Percentiles rank a stretch among this genome's conserved stretches.
phyloP scores from a whole-genome alignment of 2,888 invertebrate species.

The Oscheius sp. region DNA sequence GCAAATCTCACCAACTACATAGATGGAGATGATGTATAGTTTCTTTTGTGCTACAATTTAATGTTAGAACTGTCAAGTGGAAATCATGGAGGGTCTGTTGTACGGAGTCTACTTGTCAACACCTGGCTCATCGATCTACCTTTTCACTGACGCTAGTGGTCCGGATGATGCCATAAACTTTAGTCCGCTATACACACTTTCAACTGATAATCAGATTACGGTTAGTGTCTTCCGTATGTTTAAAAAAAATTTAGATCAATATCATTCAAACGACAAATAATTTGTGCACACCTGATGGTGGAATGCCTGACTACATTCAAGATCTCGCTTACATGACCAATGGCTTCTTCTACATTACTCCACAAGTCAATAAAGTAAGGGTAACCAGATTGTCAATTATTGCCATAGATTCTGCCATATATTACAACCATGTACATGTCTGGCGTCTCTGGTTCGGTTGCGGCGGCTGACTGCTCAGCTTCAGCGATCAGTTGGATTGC shows the following conservation, averaged over 20 bases:
- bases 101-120: slow-evolving; percentile 40
- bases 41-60: not conserved
- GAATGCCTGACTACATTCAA: slow-evolving; percentile 35
- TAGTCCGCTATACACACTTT: slow-evolving; percentile 34
- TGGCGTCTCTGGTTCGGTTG: slow-evolving; percentile 42
- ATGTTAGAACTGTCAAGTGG: slow-evolving; percentile 45
- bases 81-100: slow-evolving; percentile 47
- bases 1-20: slow-evolving; percentile 35
- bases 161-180: slow-evolving; percentile 28
- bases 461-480: slow-evolving; percentile 39
- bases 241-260: slow-evolving; percentile 10
- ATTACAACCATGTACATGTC: slow-evolving; percentile 56
- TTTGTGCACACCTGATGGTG: slow-evolving; percentile 34
- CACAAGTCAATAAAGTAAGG: slow-evolving; percentile 30
- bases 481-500: slow-evolving; percentile 47
- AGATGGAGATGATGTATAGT: slow-evolving; percentile 9
- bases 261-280: slow-evolving; percentile 2
- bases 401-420: slow-evolving; percentile 44
- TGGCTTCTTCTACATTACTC: slow-evolving; percentile 47
- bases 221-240: slow-evolving; percentile 15
- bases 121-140: slow-evolving; percentile 52
- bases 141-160: slow-evolving; percentile 58
- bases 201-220: slow-evolving; percentile 38
- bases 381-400: not conserved
- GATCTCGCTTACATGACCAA: slow-evolving; percentile 32